These are phyloP conservation scores for Drosophila aldrichi DNA, from an alignment of 2,888 invertebrate species.

Conservation along the genomic window DNA sequence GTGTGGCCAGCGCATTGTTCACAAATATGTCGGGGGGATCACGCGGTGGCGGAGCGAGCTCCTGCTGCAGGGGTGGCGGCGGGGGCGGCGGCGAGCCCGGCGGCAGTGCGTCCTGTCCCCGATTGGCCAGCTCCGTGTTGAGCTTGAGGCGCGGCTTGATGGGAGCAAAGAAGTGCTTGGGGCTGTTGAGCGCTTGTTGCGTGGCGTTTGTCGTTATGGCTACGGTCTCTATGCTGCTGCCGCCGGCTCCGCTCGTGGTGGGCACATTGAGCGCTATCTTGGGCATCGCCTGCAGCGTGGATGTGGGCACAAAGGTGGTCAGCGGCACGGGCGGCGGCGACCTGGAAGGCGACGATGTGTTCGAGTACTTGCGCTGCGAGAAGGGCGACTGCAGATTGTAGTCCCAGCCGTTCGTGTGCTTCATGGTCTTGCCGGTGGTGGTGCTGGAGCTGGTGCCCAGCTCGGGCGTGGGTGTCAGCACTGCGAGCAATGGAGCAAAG, in stretches of 20 bases:
- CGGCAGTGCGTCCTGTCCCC: constrained; percentile 57
- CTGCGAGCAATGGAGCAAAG: constrained; percentile 13
- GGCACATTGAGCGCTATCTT: constrained; percentile 60
- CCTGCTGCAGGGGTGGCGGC: constrained; percentile 47
- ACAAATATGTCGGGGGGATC: constrained; percentile 84
- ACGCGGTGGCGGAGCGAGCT: constrained; percentile 46
- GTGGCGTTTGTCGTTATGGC: constrained; percentile 80
- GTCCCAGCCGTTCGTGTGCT: constrained; percentile 85
- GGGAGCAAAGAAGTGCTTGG: constrained; percentile 86
- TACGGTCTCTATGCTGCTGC: constrained; percentile 70
- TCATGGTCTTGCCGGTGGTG: constrained; percentile 77
- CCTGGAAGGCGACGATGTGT: constrained; percentile 64
- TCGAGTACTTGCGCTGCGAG: constrained; percentile 75
- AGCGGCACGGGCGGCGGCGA: constrained; percentile 60
- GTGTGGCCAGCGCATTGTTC: constrained; percentile 82
- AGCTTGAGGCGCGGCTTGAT: constrained; percentile 83
- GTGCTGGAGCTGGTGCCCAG: constrained; percentile 77
- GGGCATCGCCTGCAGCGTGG: constrained; percentile 62
- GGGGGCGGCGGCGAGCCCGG: constrained; percentile 62
- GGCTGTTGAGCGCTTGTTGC: constrained; percentile 73
- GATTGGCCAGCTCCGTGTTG: constrained; percentile 81
- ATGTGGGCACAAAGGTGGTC: constrained; percentile 79
- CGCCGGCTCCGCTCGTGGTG: constrained; percentile 7
- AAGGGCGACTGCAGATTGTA: constrained; percentile 83
- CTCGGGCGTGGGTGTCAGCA: constrained; percentile 72